These are phyloP conservation scores for Strix occidentalis DNA, from an alignment of 2,797 vertebrate species.

Conservation along the genomic window DNA sequence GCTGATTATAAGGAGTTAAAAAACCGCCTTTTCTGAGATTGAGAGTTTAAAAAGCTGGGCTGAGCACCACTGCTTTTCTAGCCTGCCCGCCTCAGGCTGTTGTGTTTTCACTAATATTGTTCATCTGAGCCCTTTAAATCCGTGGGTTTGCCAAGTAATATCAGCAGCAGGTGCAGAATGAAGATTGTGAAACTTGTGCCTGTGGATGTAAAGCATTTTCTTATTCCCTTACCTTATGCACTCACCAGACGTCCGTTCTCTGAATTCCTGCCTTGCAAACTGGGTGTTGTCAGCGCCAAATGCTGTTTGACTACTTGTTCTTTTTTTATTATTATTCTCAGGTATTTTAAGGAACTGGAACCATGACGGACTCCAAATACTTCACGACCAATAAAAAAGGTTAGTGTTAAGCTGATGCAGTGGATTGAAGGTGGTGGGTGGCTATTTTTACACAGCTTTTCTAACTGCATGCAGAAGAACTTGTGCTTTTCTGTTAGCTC, in stretches of 20 bases:
- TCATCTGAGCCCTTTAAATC: neutral
- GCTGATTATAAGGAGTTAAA: neutral
- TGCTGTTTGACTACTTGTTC: neutral
- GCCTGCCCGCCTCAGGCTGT: neutral
- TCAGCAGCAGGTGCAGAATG: neutral
- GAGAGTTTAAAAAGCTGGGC: neutral
- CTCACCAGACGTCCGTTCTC: rapidly evolving
- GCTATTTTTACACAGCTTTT: constrained; percentile 36
- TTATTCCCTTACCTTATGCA: rapidly evolving
- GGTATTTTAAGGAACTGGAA: constrained; percentile 77
- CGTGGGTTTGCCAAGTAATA: neutral
- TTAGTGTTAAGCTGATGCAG: constrained; percentile 59
- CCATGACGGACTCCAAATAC: constrained; percentile 99
- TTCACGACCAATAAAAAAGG: constrained; percentile 99
- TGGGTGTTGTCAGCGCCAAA: neutral
- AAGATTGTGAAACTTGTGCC: neutral
- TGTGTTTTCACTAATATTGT: neutral
- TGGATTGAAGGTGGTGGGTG: neutral
- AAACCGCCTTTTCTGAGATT: neutral
- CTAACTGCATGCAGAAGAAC: neutral
- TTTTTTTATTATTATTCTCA: neutral
- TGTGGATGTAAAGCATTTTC: neutral
- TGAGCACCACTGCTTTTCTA: neutral
- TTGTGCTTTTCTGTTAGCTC: constrained; percentile 19
- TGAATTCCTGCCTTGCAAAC: neutral